Evolutionary conservation across 2,797 vertebrate species (phyloP).

Genomic region (Podarcis siculus): DNA sequence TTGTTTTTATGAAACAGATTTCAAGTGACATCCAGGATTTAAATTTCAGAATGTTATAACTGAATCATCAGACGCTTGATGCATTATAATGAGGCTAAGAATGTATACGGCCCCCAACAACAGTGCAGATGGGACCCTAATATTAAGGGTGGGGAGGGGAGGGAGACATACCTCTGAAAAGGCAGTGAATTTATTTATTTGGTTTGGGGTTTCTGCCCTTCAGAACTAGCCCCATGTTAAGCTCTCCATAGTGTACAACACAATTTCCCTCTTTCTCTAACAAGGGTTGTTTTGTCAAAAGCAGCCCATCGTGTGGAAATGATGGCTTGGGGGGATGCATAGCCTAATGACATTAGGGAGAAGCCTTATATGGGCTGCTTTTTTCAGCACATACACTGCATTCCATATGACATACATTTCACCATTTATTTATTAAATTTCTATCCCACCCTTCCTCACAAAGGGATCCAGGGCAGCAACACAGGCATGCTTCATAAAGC

Average conservation of each 20-base stretch:
- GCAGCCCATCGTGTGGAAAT: background rate
- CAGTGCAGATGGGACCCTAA: no score
- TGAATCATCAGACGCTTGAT: background rate
- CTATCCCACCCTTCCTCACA: no score
- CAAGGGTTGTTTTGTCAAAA: no score
- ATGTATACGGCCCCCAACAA: background rate
- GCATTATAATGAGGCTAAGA: constrained; percentile 2
- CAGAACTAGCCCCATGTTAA: background rate
- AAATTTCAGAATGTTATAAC: constrained; percentile 20
- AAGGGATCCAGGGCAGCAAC: no score
- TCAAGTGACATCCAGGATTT: constrained; percentile 36
- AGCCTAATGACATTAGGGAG: background rate
- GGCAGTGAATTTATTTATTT: background rate
- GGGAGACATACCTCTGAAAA: background rate
- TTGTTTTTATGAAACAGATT: constrained; percentile 40
- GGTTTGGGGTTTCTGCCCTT: background rate
- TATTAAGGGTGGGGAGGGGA: background rate
- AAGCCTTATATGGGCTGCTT: background rate
- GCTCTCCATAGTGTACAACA: background rate
- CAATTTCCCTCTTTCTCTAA: background rate
- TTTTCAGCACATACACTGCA: background rate
- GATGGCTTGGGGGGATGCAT: background rate
- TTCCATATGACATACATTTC: no score
- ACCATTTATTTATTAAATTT: no score
- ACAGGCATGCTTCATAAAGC: background rate